These are phyloP conservation scores for Salticus scenicus DNA, from an alignment of 2,888 invertebrate species.

Conservation along the genomic window DNA sequence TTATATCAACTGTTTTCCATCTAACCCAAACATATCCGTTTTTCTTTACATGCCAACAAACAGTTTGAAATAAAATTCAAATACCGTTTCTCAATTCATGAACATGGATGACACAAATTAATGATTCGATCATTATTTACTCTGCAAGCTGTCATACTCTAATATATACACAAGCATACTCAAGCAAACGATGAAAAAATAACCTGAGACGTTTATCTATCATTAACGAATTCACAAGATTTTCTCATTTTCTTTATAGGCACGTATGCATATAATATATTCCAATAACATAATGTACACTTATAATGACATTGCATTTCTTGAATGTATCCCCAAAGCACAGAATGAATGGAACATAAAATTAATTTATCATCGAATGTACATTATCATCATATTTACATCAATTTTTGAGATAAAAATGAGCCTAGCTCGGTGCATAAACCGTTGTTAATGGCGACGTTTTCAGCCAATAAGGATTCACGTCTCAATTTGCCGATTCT, in stretches of 20 bases:
- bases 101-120: not conserved
- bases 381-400: constrained; percentile 19
- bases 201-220: not conserved
- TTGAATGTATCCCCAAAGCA: not conserved
- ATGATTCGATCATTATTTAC: not conserved
- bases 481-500: constrained; percentile 15
- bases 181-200: not conserved
- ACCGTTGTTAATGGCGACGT: constrained; percentile 2
- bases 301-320: not conserved
- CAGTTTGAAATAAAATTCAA: no score
- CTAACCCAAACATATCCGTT: no score
- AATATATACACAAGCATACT: not conserved
- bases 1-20: no score
- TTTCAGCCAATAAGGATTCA: constrained; percentile 7
- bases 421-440: constrained; percentile 9
- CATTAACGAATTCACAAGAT: not conserved
- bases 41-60: no score
- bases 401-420: constrained; percentile 12
- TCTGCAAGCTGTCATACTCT: not conserved
- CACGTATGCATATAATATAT: not conserved
- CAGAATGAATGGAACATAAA: constrained; percentile 9
- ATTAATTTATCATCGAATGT: constrained; percentile 13
- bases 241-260: not conserved
- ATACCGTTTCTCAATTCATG: no score
- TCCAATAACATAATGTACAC: constrained; percentile 1